phyloP scores from a whole-genome alignment of 1,140 invertebrate genomes.

The Drosophila yakuba region DNA sequence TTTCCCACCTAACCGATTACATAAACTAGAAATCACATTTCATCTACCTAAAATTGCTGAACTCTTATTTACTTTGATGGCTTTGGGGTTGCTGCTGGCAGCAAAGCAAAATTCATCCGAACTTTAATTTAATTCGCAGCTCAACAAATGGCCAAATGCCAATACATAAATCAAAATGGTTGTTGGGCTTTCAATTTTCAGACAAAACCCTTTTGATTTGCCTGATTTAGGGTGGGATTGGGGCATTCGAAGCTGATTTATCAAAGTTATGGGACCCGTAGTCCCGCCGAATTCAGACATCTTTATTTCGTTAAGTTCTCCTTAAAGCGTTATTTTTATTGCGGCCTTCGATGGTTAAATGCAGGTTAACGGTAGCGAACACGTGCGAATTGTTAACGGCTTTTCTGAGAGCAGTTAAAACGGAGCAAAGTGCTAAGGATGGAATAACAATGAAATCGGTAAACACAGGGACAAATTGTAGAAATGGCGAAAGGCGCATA shows the following conservation, averaged over 20 bases:
- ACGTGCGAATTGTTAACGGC: constrained; percentile 52
- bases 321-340: constrained; percentile 43
- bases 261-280: constrained; percentile 12
- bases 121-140: constrained; percentile 48
- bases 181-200: constrained; percentile 33
- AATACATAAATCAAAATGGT: constrained; percentile 41
- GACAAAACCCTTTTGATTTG: constrained; percentile 36
- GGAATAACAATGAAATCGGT: constrained; percentile 32
- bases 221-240: neutral
- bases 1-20: neutral
- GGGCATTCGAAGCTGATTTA: neutral
- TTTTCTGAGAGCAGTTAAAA: constrained; percentile 33
- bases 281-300: too few species aligned
- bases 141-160: constrained; percentile 45
- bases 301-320: constrained; percentile 20
- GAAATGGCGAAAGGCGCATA: constrained; percentile 1
- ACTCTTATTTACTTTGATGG: constrained; percentile 41
- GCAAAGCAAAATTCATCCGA: constrained; percentile 11
- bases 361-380: constrained; percentile 52
- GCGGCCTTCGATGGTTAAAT: constrained; percentile 27
- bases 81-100: constrained; percentile 17
- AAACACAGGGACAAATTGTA: constrained; percentile 32
- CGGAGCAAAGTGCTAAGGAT: constrained; percentile 2
- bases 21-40: constrained; percentile 27
- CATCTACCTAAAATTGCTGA: constrained; percentile 9